Evolutionary conservation across 2,113 vertebrate species (phyloP), one percentile per base, ranked within the genome.

Genomic region (Felis chaus): DNA sequence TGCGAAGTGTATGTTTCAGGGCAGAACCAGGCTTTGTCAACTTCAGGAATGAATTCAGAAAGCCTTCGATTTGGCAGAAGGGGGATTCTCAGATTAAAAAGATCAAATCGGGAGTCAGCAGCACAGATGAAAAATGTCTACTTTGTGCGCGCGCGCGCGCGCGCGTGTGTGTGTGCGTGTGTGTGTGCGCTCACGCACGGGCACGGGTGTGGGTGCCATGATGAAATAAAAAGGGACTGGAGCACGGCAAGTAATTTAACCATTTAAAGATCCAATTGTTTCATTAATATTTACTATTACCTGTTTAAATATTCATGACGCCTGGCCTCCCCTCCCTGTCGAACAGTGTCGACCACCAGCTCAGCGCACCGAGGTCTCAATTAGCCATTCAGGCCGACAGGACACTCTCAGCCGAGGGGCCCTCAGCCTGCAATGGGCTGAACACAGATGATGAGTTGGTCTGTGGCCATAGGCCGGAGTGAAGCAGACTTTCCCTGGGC

Each of bases 231-330:
- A 94, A 66, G 19, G 29, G 83, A 21, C 87, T 82, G 92, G 53
- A 89, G 73, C 48, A 8, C 13, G n/a, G 93, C 90, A 94, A 95
- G 73, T 74, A 57, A 79, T 89, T 84, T 93, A 94, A 89, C 91
- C 92, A 1, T 94, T 96, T 96, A 90, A 92, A 95, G 89, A 86
- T 39, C 74, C 96, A 91, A 96, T 90, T 73, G 89, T 96, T 94
- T 93, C 97, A 97, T 95, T 97, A 97, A 96, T 97, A 97, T 96
- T 97, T 96, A 95, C 95, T 94, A 96, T 81, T 68, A 50, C 33
- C 86, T 71, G 82, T 92, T 97, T 83, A 97, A 97, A 89, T 95
- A 90, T 95, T 95, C 93, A 97, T 89, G 94, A 80, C 0, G 85
- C 88, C 48, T 48, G 31, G 31, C 95, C 73, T 87, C 63, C 50